phyloP scores from a whole-genome alignment of 2,888 invertebrate species.

The Platypus cylindrus region DNA sequence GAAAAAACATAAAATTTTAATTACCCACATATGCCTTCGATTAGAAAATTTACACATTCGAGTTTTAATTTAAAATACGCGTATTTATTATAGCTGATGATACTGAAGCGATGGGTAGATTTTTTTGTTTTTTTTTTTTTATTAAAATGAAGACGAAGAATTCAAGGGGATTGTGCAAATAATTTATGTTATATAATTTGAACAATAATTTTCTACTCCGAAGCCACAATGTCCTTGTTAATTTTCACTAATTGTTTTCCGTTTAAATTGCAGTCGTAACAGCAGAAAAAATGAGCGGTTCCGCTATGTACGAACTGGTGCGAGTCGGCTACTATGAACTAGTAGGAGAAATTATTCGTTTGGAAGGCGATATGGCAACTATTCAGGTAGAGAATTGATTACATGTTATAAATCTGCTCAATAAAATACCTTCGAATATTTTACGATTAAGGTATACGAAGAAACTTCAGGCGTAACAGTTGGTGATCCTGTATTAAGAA shows the following conservation, averaged over 20 bases:
- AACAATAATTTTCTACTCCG: too few species aligned
- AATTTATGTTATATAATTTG: too few species aligned
- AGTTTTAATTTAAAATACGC: too few species aligned
- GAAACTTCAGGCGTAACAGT: slow-evolving; percentile 98
- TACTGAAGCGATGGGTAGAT: too few species aligned
- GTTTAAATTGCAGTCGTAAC: slow-evolving; percentile 89
- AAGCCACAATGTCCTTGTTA: too few species aligned
- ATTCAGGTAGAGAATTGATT: slow-evolving; percentile 89
- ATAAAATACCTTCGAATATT: neutral
- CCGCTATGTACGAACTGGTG: slow-evolving; percentile 99
- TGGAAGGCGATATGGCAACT: slow-evolving; percentile 99
- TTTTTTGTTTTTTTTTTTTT: slow-evolving; percentile 4
- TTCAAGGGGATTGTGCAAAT: too few species aligned
- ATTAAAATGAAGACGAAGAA: too few species aligned
- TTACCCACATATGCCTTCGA: slow-evolving; percentile 3
- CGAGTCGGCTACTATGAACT: slow-evolving; percentile 96
- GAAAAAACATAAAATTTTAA: too few species aligned
- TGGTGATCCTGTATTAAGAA: slow-evolving; percentile 95
- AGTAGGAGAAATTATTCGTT: slow-evolving; percentile 98
- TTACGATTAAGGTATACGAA: slow-evolving; percentile 59
- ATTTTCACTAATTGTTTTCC: slow-evolving; percentile 3
- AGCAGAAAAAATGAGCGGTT: slow-evolving; percentile 97
- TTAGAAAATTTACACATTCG: too few species aligned
- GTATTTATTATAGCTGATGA: too few species aligned
- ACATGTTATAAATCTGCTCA: too few species aligned